Evolutionary conservation across 2,113 vertebrate genomes (phyloP).

Genomic region (Chaetodon auriga): DNA sequence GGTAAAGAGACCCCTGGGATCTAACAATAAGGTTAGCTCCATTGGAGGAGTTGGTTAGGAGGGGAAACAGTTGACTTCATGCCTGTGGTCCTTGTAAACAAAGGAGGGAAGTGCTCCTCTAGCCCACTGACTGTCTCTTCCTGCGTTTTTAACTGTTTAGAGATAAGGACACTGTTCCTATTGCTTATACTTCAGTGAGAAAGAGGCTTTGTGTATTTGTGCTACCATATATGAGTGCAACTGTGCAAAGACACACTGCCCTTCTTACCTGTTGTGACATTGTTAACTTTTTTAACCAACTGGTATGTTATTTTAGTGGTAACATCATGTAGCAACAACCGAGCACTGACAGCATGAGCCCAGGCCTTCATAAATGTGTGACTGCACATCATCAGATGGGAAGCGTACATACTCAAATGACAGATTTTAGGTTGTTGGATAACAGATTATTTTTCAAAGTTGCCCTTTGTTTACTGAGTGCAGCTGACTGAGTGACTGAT

Average conservation of each 20-base stretch:
- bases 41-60: constrained; percentile 6
- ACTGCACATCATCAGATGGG: constrained; percentile 6
- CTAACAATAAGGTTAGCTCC: constrained; percentile 20
- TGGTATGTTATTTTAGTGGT: neutral
- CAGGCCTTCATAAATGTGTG: constrained; percentile 9
- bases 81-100: constrained; percentile 69
- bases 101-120: constrained; percentile 70
- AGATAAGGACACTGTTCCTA: constrained; percentile 50
- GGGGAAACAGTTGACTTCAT: constrained; percentile 38
- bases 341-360: neutral
- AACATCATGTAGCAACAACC: constrained; percentile 2
- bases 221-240: neutral
- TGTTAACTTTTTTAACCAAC: constrained; percentile 11
- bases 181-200: constrained; percentile 20
- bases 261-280: neutral
- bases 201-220: constrained; percentile 6
- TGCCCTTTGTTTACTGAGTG: constrained; percentile 37
- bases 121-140: constrained; percentile 60
- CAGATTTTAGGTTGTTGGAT: neutral
- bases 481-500: constrained; percentile 52
- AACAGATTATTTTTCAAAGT: constrained; percentile 25
- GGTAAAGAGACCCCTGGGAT: constrained; percentile 6
- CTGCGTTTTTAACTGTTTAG: constrained; percentile 46
- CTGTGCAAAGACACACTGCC: neutral
- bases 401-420: neutral